Evolutionary conservation across 2,888 invertebrate genomes (phyloP).

Genomic region (Deilephila porcellus): DNA sequence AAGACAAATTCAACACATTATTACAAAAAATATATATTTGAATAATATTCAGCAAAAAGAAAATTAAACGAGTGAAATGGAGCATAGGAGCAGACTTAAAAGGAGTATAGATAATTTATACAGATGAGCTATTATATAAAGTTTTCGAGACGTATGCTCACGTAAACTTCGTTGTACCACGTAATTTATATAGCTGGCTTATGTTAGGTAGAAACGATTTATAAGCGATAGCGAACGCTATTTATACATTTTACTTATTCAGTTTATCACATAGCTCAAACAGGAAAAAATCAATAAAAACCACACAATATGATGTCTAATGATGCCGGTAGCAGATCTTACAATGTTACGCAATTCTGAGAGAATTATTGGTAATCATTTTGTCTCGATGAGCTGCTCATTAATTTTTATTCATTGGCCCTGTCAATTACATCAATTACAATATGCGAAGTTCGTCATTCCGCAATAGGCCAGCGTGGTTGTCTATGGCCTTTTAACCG

Average conservation of each 20-base stretch:
- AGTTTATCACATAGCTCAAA: background rate
- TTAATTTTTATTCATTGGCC: too few species aligned
- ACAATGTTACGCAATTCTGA: too few species aligned
- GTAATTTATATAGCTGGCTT: constrained; percentile 29
- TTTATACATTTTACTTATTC: background rate
- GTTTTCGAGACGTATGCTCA: constrained; percentile 31
- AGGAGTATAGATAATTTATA: constrained; percentile 4
- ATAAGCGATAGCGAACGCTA: constrained; percentile 1
- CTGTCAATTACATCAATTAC: too few species aligned
- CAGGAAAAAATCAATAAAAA: background rate
- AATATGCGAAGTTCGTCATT: too few species aligned
- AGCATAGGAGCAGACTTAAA: background rate
- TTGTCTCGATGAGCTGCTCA: too few species aligned
- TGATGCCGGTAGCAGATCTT: too few species aligned
- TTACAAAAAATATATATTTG: too few species aligned
- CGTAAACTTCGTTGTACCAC: constrained; percentile 25
- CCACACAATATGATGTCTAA: too few species aligned
- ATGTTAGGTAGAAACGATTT: background rate
- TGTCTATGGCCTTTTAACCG: too few species aligned
- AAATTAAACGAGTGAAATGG: constrained; percentile 11
- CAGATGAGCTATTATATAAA: constrained; percentile 29
- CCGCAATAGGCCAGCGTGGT: too few species aligned
- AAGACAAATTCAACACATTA: too few species aligned
- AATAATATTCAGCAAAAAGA: background rate
- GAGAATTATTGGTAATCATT: too few species aligned